These are phyloP conservation scores for Gortyna flavago DNA, from an alignment of 2,888 invertebrate genomes.

Conservation along the genomic window DNA sequence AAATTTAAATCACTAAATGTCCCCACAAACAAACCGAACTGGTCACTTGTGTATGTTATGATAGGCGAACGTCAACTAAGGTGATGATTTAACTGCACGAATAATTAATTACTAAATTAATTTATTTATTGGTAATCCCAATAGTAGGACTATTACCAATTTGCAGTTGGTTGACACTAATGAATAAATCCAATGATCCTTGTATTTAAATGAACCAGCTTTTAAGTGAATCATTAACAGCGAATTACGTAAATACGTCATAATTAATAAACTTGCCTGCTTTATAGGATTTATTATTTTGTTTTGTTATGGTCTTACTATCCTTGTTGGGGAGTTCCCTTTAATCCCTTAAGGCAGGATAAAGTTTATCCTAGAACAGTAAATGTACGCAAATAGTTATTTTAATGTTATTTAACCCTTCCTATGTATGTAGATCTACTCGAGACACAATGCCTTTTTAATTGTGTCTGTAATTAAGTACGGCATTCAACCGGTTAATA, in stretches of 20 bases:
- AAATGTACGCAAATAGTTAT: slow-evolving; percentile 14
- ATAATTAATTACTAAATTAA: slow-evolving; percentile 60
- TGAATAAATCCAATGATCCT: slow-evolving; percentile 54
- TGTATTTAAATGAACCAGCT: slow-evolving; percentile 59
- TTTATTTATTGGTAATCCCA: slow-evolving; percentile 69
- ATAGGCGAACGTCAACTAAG: slow-evolving; percentile 57
- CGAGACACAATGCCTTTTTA: no score
- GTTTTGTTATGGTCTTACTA: slow-evolving; percentile 30
- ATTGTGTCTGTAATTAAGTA: no score
- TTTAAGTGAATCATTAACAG: slow-evolving; percentile 86
- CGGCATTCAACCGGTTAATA: no score
- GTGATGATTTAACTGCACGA: slow-evolving; percentile 55
- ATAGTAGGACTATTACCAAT: slow-evolving; percentile 73
- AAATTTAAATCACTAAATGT: slow-evolving; percentile 47
- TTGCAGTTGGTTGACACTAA: slow-evolving; percentile 66
- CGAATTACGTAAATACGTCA: slow-evolving; percentile 89
- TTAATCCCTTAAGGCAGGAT: slow-evolving; percentile 39
- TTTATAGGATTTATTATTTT: slow-evolving; percentile 31
- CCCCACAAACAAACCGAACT: slow-evolving; percentile 49
- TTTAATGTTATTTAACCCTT: slow-evolving; percentile 32
- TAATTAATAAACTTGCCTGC: slow-evolving; percentile 40
- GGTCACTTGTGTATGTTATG: slow-evolving; percentile 63
- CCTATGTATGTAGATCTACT: no score
- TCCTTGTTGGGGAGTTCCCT: slow-evolving; percentile 64
- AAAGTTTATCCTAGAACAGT: slow-evolving; percentile 24